Percentiles rank a stretch among this genome's conserved stretches.
Evolutionary conservation across 2,888 invertebrate genomes (phyloP).

Genomic region (Vanessa cardui): DNA sequence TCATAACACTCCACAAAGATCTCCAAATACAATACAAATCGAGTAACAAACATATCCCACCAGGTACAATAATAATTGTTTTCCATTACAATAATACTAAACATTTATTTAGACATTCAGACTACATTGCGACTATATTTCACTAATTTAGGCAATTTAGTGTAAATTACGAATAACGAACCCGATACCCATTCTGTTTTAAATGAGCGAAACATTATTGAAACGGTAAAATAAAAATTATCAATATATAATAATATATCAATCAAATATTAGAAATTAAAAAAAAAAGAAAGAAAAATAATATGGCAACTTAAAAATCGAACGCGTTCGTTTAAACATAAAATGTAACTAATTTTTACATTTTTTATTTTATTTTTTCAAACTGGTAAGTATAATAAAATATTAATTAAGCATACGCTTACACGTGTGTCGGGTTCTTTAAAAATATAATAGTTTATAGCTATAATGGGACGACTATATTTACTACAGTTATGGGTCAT

Average conservation of each 20-base stretch:
- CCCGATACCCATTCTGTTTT: neutral
- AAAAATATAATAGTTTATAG: neutral
- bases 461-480: conserved; percentile 4
- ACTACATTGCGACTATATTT: conserved; percentile 35
- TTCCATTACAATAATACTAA: conserved; percentile 42
- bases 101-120: conserved; percentile 43
- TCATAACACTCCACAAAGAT: conserved; percentile 68
- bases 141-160: conserved; percentile 31
- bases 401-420: neutral
- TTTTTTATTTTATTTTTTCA: too few species aligned
- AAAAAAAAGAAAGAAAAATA: too few species aligned
- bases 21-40: conserved; percentile 70
- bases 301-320: neutral
- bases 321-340: neutral
- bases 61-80: conserved; percentile 63
- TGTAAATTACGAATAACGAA: conserved; percentile 16
- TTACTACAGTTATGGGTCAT: neutral
- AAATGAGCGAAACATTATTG: neutral
- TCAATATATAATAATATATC: too few species aligned
- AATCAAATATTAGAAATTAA: too few species aligned
- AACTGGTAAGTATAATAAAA: neutral
- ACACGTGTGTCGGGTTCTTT: neutral
- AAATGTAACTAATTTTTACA: neutral
- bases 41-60: conserved; percentile 60
- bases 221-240: neutral